Conservation (phyloP, 2,113 vertebrate species). For the Cyanoderma ruficeps region DNA sequence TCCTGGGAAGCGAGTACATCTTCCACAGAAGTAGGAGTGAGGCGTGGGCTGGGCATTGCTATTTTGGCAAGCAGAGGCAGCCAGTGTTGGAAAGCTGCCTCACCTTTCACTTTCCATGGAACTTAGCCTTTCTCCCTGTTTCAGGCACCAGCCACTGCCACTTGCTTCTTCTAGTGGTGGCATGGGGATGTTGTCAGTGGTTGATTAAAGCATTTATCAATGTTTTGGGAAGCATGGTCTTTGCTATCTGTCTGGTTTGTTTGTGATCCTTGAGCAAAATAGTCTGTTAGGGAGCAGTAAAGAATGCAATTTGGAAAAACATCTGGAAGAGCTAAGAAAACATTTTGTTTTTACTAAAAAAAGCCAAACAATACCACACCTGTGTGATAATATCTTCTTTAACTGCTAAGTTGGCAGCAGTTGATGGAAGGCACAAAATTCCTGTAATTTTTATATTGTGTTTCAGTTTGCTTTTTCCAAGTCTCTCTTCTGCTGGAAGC, state of each 20-base stretch:
- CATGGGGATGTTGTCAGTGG: neutral
- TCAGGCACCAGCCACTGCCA: neutral
- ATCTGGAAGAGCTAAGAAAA: neutral
- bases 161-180: neutral
- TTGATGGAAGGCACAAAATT: neutral
- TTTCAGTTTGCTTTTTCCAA: neutral
- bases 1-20: conserved; percentile 27
- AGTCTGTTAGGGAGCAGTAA: neutral
- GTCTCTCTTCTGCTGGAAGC: neutral
- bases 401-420: neutral
- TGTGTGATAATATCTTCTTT: neutral
- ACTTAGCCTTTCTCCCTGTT: conserved; percentile 35
- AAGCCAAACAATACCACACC: neutral
- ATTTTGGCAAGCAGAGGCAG: conserved; percentile 31
- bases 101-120: conserved; percentile 55
- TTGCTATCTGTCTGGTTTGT: neutral
- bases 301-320: neutral
- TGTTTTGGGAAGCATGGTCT: neutral
- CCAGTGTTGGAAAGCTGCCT: conserved; percentile 49
- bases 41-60: conserved; percentile 17
- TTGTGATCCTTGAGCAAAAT: neutral
- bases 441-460: neutral
- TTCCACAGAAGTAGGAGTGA: neutral
- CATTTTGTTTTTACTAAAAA: neutral
- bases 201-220: neutral